Evolutionary conservation across 1,140 invertebrate genomes (phyloP).

Genomic region (Galleria mellonella): DNA sequence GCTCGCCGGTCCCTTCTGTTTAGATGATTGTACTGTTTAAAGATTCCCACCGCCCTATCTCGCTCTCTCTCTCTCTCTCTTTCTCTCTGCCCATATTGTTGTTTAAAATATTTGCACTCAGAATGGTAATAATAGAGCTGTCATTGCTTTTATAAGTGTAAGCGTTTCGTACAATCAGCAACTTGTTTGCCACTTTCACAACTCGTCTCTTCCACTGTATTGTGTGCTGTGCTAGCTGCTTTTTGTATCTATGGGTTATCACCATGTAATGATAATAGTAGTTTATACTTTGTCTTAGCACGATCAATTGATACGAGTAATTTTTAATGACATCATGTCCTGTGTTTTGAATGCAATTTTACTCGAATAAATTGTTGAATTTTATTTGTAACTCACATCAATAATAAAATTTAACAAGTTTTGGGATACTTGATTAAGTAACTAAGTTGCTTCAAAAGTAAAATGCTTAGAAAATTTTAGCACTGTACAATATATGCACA

Average conservation of each 20-base stretch:
- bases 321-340: slow-evolving; percentile 15
- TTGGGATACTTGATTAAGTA: slow-evolving; percentile 3
- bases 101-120: slow-evolving; percentile 59
- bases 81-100: slow-evolving; percentile 57
- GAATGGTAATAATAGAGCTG: slow-evolving; percentile 73
- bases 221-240: slow-evolving; percentile 74
- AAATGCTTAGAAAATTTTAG: slow-evolving; percentile 38
- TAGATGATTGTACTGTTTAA: neutral
- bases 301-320: slow-evolving; percentile 33
- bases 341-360: slow-evolving; percentile 19
- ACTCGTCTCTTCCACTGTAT: slow-evolving; percentile 71
- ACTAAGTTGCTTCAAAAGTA: slow-evolving; percentile 12
- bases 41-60: slow-evolving; percentile 2
- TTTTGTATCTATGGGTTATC: slow-evolving; percentile 74
- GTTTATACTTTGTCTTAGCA: slow-evolving; percentile 54
- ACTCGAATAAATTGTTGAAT: slow-evolving; percentile 14
- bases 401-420: slow-evolving; percentile 3
- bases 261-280: slow-evolving; percentile 58
- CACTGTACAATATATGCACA: slow-evolving; percentile 66
- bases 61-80: slow-evolving; percentile 41
- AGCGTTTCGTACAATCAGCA: slow-evolving; percentile 68
- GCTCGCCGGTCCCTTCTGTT: slow-evolving; percentile 2
- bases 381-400: slow-evolving; percentile 18
- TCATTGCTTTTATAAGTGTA: slow-evolving; percentile 72
- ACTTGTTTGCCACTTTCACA: slow-evolving; percentile 70